These are phyloP conservation scores for Colius striatus DNA, from an alignment of 2,113 vertebrate genomes.

Conservation along the genomic window DNA sequence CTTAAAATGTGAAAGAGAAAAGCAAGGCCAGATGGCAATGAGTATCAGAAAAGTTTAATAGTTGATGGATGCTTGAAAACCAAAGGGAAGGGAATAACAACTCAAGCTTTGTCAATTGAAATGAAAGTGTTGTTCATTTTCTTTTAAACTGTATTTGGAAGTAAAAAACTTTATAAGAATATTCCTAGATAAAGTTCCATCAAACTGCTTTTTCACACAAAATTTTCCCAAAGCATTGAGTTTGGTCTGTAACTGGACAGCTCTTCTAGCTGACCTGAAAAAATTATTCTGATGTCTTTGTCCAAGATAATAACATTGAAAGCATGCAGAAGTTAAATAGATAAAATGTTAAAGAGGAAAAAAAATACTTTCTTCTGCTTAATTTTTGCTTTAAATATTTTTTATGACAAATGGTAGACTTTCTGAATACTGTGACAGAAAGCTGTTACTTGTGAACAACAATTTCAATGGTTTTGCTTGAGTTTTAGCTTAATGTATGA, in stretches of 20 bases:
- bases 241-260: neutral
- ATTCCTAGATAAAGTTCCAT: neutral
- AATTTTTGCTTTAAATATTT: neutral
- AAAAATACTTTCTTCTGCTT: neutral
- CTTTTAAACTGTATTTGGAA: neutral
- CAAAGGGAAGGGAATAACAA: neutral
- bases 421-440: neutral
- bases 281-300: neutral
- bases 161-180: neutral
- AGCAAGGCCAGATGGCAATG: neutral
- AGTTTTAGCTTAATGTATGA: conserved; percentile 39
- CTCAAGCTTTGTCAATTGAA: neutral
- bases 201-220: neutral
- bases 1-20: neutral
- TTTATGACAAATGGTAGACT: neutral
- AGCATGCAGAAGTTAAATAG: neutral
- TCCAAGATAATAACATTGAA: neutral
- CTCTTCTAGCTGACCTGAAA: neutral
- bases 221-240: neutral
- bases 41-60: neutral
- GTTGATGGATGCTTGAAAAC: neutral
- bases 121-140: neutral
- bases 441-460: neutral
- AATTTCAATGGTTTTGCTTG: neutral
- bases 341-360: neutral